These are phyloP conservation scores for Benitochromis conjunctus DNA, from an alignment of 2,113 vertebrate genomes.

Conservation along the genomic window DNA sequence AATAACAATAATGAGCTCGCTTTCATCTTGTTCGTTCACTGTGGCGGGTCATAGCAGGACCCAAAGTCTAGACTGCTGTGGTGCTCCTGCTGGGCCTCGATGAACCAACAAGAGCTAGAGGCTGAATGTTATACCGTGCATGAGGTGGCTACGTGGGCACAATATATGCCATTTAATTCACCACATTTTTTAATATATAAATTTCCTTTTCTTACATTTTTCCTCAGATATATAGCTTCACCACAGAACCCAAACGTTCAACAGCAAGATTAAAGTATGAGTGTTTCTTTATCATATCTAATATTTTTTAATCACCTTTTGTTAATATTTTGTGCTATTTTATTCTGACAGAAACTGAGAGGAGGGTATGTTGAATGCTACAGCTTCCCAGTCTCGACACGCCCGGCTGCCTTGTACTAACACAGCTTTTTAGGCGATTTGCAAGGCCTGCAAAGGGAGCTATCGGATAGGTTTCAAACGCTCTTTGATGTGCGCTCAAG, in stretches of 20 bases:
- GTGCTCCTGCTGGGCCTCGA: neutral
- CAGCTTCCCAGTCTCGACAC: conserved; percentile 12
- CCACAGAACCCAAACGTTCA: neutral
- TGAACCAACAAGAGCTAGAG: neutral
- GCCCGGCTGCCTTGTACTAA: conserved; percentile 19
- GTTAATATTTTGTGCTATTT: neutral
- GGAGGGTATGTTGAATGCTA: neutral
- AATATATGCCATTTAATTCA: neutral
- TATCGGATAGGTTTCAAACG: conserved; percentile 43
- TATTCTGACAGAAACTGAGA: neutral
- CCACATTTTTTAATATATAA: neutral
- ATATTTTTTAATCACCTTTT: neutral
- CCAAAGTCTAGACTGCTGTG: neutral
- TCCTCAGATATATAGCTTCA: neutral
- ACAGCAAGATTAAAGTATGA: neutral
- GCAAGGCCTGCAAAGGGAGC: conserved; percentile 33
- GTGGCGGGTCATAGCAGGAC: neutral
- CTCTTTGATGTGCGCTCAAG: conserved; percentile 47
- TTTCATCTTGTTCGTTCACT: neutral
- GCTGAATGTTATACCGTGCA: neutral
- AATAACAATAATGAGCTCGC: conserved; percentile 13
- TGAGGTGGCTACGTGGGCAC: neutral
- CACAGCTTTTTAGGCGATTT: conserved; percentile 30
- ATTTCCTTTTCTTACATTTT: neutral
- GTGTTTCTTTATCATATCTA: neutral